Conservation (phyloP, 2,888 invertebrate species). For the Scaptomyza caliginosa region DNA sequence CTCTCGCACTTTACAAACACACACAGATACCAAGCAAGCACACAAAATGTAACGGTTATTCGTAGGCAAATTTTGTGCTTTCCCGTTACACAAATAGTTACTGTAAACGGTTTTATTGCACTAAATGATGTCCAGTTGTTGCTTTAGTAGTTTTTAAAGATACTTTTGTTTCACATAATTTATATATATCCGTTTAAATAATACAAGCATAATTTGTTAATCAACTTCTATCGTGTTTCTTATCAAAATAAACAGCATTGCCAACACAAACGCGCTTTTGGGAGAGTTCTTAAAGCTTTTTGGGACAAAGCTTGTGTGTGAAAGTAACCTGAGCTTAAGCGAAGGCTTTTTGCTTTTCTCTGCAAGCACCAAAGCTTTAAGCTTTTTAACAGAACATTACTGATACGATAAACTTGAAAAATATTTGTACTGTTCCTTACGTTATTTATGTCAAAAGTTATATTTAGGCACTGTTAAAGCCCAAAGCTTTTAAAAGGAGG, state of each 20-base stretch:
- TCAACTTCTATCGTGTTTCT: constrained; percentile 20
- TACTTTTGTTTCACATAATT: not conserved
- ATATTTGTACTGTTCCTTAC: no score
- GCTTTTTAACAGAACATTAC: not conserved
- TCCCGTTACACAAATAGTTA: no score
- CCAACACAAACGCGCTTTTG: constrained; percentile 8
- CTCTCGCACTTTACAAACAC: constrained; percentile 42
- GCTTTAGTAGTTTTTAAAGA: no score
- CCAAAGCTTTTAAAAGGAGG: not conserved
- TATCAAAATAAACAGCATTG: constrained; percentile 21
- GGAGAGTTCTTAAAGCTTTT: constrained; percentile 6
- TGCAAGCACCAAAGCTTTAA: not conserved
- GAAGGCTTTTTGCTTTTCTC: no score
- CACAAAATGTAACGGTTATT: constrained; percentile 49
- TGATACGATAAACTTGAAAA: not conserved
- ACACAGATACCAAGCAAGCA: not conserved
- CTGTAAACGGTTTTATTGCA: no score
- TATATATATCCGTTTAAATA: not conserved
- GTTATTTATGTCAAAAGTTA: not conserved
- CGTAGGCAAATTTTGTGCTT: no score
- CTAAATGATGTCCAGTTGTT: no score
- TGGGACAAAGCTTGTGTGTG: constrained; percentile 7
- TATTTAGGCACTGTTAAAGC: not conserved
- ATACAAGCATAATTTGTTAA: constrained; percentile 1
- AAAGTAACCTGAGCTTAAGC: no score